These are phyloP conservation scores for Fabriciana adippe DNA, from an alignment of 2,888 invertebrate species.

Conservation along the genomic window DNA sequence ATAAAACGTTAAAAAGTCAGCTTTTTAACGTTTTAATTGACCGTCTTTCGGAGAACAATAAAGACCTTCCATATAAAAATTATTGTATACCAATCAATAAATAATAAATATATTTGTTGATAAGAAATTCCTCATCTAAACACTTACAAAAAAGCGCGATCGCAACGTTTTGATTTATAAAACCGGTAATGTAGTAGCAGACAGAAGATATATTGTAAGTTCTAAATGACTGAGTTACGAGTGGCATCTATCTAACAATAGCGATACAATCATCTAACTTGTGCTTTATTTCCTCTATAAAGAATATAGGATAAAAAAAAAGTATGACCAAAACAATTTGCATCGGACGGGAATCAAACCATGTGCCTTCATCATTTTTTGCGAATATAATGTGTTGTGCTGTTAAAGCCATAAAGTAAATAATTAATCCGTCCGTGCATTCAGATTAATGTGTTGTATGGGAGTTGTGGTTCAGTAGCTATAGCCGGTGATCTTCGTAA, in stretches of 20 bases:
- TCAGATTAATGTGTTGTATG: conserved; percentile 21
- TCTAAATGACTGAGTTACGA: not conserved
- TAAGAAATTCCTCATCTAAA: conserved; percentile 9
- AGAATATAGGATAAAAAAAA: not conserved
- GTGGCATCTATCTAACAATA: conserved; percentile 3
- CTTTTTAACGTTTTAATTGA: no score
- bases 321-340: no score
- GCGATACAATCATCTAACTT: not conserved
- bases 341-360: no score
- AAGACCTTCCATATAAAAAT: conserved; percentile 9
- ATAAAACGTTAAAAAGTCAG: not conserved
- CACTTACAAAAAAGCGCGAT: conserved; percentile 17
- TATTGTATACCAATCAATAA: conserved; percentile 23
- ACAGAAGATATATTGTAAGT: conserved; percentile 12
- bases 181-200: conserved; percentile 28
- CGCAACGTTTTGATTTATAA: conserved; percentile 17
- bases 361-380: not conserved
- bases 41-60: not conserved
- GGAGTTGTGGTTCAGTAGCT: conserved; percentile 31
- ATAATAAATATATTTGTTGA: conserved; percentile 21
- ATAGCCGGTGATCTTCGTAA: conserved; percentile 21
- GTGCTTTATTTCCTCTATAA: not conserved
- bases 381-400: conserved; percentile 1
- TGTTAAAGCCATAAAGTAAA: conserved; percentile 20
- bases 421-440: conserved; percentile 29